A percentile compares a stretch with the other conserved stretches of the same genome.
Evolutionary conservation across 1,140 invertebrate genomes (phyloP).

Genomic region (Cotesia glomerata): DNA sequence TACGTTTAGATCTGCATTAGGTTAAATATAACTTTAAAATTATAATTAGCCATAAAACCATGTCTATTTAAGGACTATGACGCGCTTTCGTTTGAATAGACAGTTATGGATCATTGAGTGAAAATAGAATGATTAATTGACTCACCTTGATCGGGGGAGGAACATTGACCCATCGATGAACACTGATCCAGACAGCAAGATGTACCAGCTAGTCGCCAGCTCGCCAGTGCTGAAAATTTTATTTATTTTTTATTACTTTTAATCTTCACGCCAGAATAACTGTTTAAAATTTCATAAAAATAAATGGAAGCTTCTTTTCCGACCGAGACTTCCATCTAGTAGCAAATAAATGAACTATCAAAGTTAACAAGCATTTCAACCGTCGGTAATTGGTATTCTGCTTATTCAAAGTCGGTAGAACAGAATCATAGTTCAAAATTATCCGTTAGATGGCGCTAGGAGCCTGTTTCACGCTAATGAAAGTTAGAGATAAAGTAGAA

Average conservation of each 20-base stretch:
- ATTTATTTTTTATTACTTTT: constrained; percentile 19
- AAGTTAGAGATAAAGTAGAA: too few relatives aligned
- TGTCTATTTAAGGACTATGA: not conserved
- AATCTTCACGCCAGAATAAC: not conserved
- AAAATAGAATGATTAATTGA: not conserved
- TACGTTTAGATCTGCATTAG: not conserved
- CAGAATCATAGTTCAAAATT: not conserved
- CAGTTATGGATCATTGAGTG: not conserved
- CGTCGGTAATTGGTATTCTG: too few relatives aligned
- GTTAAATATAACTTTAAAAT: not conserved
- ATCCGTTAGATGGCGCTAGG: not conserved
- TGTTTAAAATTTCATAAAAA: not conserved
- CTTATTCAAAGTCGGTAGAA: not conserved
- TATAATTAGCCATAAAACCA: not conserved
- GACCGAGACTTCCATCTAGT: not conserved
- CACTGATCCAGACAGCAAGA: constrained; percentile 83
- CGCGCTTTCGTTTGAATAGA: too few relatives aligned
- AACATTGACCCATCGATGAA: constrained; percentile 91
- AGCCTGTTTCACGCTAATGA: not conserved
- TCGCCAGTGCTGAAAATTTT: constrained; percentile 75
- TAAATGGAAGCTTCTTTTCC: too few relatives aligned
- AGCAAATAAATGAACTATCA: not conserved
- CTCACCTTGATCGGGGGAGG: constrained; percentile 79
- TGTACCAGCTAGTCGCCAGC: constrained; percentile 83
- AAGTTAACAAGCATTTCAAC: not conserved